A percentile compares a stretch with the other conserved stretches of the same genome.
These are phyloP conservation scores for Lithophane ornitopus DNA, from an alignment of 2,888 invertebrate species.

Conservation along the genomic window DNA sequence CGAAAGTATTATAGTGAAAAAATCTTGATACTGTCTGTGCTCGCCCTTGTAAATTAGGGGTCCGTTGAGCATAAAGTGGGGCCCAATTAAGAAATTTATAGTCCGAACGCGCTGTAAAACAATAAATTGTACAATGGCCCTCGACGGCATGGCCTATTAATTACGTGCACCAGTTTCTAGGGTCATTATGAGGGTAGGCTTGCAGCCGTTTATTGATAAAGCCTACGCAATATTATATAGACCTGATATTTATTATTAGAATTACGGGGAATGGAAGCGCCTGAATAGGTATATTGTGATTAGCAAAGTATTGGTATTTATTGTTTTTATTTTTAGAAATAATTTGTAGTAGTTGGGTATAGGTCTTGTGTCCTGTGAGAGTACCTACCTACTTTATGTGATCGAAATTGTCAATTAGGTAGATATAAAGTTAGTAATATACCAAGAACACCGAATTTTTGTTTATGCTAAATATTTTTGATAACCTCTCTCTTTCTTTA, in stretches of 20 bases:
- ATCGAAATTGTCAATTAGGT: neutral
- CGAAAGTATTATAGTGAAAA: constrained; percentile 68
- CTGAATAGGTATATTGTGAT: constrained; percentile 18
- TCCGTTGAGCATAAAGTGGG: constrained; percentile 84
- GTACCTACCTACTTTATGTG: neutral
- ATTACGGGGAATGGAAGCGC: constrained; percentile 13
- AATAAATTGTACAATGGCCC: constrained; percentile 88
- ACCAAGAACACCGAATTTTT: neutral
- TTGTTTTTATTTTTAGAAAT: constrained; percentile 1
- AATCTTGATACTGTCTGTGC: constrained; percentile 81
- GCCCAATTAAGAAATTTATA: constrained; percentile 89
- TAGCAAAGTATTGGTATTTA: constrained; percentile 6
- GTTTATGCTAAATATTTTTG: neutral
- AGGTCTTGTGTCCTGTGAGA: too few relatives aligned
- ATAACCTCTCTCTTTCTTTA: neutral
- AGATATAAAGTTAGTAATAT: neutral
- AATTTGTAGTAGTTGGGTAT: neutral
- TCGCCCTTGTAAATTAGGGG: constrained; percentile 88
- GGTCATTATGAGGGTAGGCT: constrained; percentile 68
- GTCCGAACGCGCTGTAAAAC: constrained; percentile 87
- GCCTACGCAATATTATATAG: constrained; percentile 42
- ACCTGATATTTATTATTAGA: constrained; percentile 45
- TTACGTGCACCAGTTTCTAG: constrained; percentile 81
- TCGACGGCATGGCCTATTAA: constrained; percentile 85
- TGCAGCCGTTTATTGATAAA: constrained; percentile 66